Base-by-base conservation (phyloP, 2,888 invertebrate genomes). In the Drosophila maculinotata region DNA sequence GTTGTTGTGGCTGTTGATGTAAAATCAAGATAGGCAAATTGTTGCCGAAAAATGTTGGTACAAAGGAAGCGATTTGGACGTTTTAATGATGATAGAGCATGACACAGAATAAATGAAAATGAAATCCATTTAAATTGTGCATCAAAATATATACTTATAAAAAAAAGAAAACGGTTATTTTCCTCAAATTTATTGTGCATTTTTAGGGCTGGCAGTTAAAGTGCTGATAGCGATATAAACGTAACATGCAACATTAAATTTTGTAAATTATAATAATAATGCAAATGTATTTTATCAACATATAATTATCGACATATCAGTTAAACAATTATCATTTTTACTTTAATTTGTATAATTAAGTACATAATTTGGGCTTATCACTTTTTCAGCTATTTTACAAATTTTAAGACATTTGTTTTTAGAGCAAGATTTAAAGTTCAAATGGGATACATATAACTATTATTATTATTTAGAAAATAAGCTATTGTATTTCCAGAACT, bases 61-160 rank as follows among this genome's bases (percentile, higher is more conserved):
- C 58, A 87, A 87, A 82, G 87, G 79, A 86, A 84, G 81, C 88
- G 84, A 86, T 84, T 86, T 81, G 73, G 71, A 78, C 79, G 68
- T 71, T 78, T 88, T 83, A 80, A 85, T 80, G 81, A 83, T 80
- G 84, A 85, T 85, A 85, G 79, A 88, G 88, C 84, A 85, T 85
- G 88, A 83, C 80, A 87, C 67, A 31, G 84, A 87, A 84, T 84
- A 85, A 85, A 81, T 79, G 79, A 54, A 69, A 77, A 75, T 39
- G 60, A 70, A 76, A 68, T 69, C 41, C 68, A 78, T 74, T 69
- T 64, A 67, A 79, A 83, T 62, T 83, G 62, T 66, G 60, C 68
- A 39, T 49, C 58, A 59, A 72, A 52, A 54, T 41, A 54, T 30
- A 33, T 51, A 47, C 15, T 30, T 9, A 36, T 53, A 51, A 36